Base-by-base conservation (phyloP, 2,888 invertebrate genomes). In the Kryphioiulus occultus region DNA sequence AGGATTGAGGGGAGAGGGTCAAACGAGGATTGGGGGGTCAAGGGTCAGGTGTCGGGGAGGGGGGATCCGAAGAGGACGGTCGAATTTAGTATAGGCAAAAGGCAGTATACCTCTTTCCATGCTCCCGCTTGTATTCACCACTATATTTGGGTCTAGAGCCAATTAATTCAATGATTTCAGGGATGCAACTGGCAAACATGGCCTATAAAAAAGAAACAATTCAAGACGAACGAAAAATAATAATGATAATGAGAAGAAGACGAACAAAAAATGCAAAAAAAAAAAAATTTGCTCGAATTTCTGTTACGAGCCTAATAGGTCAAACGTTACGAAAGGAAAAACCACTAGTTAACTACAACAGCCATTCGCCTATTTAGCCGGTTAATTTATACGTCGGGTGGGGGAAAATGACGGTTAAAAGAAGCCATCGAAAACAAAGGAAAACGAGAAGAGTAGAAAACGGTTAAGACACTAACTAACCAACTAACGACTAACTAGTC, bases 121-220 rank as follows among this genome's bases (percentile, higher is more conserved):
- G 89, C 89, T 93, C 93, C 89, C 93, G 93, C 90, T 93, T 93
- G 90, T 93, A 94, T 87, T 92, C 92, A 78, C 93, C 93, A 85
- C 93, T 92, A 91, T 94, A 93, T 89, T 93, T 93, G 89, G 93
- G 93, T 83, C 93, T 91, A 89, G 92, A 92, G 53, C 93, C 93
- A 88, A 94, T 91, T 89, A 94, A 92, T 89, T 94, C 93, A 17
- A 92, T 92, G 89, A 94, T 93, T 91, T 94, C 94, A 32, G 94
- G 94, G 47, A 94, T 92, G 90, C 92, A 93, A 89, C 92, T 93
- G 86, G 94, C 93, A 92, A 94, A 94, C 92, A 93, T 92, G 89
- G 93, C 94, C 93, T 93, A 90, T 86, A 88, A 88, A 88, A 87
- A 85, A 86, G 85, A 87, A 87, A 87, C 85, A 87, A 87, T 85